phyloP scores from a whole-genome alignment of 1,140 invertebrate species.

The Listronotus bonariensis region DNA sequence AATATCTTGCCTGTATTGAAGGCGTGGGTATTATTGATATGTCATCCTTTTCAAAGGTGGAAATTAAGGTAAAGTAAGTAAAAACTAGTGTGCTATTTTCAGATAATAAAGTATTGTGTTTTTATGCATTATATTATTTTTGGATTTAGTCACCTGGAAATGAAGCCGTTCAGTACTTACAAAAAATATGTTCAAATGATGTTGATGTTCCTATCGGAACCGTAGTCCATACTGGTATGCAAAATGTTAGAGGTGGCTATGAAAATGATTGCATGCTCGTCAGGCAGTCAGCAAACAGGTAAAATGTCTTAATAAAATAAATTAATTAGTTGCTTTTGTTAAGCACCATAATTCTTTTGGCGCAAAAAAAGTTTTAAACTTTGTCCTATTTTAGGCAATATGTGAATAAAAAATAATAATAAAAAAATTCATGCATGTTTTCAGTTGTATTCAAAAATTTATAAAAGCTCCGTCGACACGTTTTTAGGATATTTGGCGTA shows the following conservation, averaged over 20 bases:
- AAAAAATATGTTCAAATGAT: conserved; percentile 78
- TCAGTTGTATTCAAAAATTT: no score
- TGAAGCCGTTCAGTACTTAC: conserved; percentile 72
- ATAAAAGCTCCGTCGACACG: no score
- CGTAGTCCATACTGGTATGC: conserved; percentile 82
- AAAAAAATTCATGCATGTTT: no score
- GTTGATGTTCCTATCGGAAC: conserved; percentile 73
- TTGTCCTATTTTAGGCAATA: no score
- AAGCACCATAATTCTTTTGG: no score
- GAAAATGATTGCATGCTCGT: conserved; percentile 83
- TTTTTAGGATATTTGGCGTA: no score
- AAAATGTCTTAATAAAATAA: neutral
- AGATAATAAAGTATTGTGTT: neutral
- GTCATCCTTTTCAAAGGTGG: conserved; percentile 84
- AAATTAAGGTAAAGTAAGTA: conserved; percentile 66
- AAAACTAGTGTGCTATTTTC: neutral
- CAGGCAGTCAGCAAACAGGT: conserved; percentile 70
- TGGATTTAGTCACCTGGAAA: conserved; percentile 59
- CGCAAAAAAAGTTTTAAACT: no score
- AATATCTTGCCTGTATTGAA: conserved; percentile 80
- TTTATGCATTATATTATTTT: neutral
- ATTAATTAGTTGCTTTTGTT: no score
- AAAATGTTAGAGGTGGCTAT: conserved; percentile 78
- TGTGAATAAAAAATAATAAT: no score
- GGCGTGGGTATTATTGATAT: conserved; percentile 82